Evolutionary conservation across 2,888 invertebrate genomes (phyloP), one percentile per base, ranked within the genome.

Genomic region (Drepanosiphum platanoidis): DNA sequence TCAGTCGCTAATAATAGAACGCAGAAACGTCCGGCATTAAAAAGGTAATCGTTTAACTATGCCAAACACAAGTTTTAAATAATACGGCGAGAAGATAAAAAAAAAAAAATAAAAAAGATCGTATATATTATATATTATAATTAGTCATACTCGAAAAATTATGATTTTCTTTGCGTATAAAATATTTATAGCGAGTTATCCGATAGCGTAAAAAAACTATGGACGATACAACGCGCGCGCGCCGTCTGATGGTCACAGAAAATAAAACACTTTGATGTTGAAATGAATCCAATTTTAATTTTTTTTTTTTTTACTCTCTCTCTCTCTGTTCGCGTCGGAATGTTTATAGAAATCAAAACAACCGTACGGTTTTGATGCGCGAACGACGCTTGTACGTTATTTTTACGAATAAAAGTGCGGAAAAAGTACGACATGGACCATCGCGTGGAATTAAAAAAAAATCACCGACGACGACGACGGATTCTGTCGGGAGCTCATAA

Each of bases 261-360:
- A 70, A 80, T 80, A 68, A 80, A 80, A 70, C 71, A 36, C 70
- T 80, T 70, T 70, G 52, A 71, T 81, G 81, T 81, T 81, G 81
- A 71, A 81, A 81, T 39, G 70, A 81, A 71, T 81, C 81, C 81
- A 81, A 81, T 81, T 71, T n/a, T n/a, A n/a, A n/a, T n/a, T n/a
- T n/a, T n/a, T n/a, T n/a, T n/a, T n/a, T n/a, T n/a, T n/a, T n/a
- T n/a, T n/a, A n/a, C n/a, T n/a, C n/a, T n/a, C n/a, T n/a, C n/a
- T n/a, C n/a, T n/a, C n/a, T n/a, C 46, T 70, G 71, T 81, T 58
- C 39, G 3, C 81, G 52, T 71, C 22, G 80, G 9, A 70, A 70
- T 70, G 52, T 52, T 70, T 27, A 52, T 70, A 70, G 27, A 27
- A 80, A 52, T 52, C 80, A 70, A 68, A 66, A 79, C 66, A 42